Evolutionary conservation across 2,113 vertebrate species (phyloP).

Genomic region (Indri indri): DNA sequence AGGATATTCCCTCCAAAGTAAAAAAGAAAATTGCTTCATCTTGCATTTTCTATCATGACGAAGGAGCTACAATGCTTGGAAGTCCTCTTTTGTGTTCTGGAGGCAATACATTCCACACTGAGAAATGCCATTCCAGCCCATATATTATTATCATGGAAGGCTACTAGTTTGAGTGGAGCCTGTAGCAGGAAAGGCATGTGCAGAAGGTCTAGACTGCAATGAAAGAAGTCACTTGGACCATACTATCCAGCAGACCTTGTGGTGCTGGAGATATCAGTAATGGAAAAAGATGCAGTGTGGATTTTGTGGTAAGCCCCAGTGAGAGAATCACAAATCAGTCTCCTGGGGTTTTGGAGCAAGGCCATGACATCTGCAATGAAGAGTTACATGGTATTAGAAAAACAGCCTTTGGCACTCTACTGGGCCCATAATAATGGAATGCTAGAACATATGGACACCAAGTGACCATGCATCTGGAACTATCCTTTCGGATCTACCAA

Average conservation of each 20-base stretch:
- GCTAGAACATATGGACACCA: constrained; percentile 46
- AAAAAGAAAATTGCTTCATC: not conserved
- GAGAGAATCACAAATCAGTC: constrained; percentile 42
- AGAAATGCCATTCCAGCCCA: not conserved
- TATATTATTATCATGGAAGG: not conserved
- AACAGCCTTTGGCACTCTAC: constrained; percentile 48
- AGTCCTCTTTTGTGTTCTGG: not conserved
- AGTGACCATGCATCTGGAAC: not conserved
- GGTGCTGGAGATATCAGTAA: not conserved
- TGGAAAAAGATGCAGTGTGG: not conserved
- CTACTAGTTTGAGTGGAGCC: not conserved
- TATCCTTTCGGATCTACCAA: not conserved
- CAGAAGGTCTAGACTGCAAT: not conserved
- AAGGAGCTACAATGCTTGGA: not conserved
- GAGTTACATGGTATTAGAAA: constrained; percentile 29
- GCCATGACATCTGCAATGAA: constrained; percentile 60
- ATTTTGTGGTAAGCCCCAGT: constrained; percentile 21
- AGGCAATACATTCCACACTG: not conserved
- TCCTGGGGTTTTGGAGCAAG: constrained; percentile 48
- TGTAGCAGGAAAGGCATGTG: not conserved
- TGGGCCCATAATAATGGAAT: constrained; percentile 14
- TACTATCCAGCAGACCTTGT: not conserved
- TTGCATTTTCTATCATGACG: not conserved
- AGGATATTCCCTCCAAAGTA: not conserved
- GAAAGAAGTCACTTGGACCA: not conserved